These are phyloP conservation scores for Sinocyclocheilus grahami DNA, from an alignment of 2,113 vertebrate species.

Conservation along the genomic window DNA sequence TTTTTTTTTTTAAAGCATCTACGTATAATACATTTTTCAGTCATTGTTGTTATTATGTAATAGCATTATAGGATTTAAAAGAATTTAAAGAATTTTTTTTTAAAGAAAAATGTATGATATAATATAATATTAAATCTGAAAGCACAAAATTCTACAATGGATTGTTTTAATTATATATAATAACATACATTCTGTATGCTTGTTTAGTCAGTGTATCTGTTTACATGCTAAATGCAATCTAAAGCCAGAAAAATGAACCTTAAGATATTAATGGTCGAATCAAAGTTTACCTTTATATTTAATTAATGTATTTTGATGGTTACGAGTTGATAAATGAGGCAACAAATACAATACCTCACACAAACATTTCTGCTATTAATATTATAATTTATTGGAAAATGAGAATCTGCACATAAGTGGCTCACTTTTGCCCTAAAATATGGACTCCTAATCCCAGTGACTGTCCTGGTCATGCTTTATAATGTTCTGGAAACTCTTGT, in stretches of 20 bases:
- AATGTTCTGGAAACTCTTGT: conserved; percentile 6
- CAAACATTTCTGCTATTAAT: background rate
- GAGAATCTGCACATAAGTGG: background rate
- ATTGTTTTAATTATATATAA: background rate
- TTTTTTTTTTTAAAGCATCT: background rate
- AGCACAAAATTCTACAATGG: background rate
- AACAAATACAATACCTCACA: background rate
- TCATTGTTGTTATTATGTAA: background rate
- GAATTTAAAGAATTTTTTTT: no score
- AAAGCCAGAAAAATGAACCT: no score
- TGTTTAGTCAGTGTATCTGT: background rate
- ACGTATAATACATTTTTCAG: background rate
- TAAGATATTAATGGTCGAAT: no score
- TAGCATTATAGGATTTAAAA: no score
- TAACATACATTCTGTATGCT: background rate
- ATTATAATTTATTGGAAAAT: background rate
- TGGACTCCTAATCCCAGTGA: background rate
- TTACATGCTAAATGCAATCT: background rate
- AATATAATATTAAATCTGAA: background rate
- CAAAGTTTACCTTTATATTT: background rate
- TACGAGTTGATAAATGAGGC: background rate
- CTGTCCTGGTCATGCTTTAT: conserved; percentile 17
- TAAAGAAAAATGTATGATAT: no score
- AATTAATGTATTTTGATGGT: background rate
- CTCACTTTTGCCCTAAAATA: background rate